Evolutionary conservation across 2,113 vertebrate species (phyloP), one percentile per base, ranked within the genome.

Genomic region (Cyprinodon variegatus): DNA sequence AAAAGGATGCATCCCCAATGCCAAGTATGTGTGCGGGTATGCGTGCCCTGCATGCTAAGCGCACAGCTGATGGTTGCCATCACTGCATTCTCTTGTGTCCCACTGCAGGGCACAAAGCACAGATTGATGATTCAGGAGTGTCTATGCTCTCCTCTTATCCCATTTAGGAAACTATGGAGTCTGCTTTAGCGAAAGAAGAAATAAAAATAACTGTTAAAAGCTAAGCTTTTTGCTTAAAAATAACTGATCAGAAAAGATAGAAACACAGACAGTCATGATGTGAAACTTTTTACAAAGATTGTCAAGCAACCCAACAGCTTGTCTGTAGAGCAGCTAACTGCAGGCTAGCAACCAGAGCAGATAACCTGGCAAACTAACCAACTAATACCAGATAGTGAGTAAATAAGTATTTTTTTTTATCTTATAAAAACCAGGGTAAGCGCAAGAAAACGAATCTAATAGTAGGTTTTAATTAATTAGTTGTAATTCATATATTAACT

Each of bases 21-120:
- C 87, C 72, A 86, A 87, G 85, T 77, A 83, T 74, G 86, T 74
- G 71, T 73, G 85, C 72, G 71, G 3, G 76, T 73, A 78, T 85
- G 90, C 88, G 88, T 91, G 92, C 40, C 77, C 72, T 88, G 93
- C 91, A 93, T 93, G 70, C 84, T 89, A 94, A 94, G 83, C 82
- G 85, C 89, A 92, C 90, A 92, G 92, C 90, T 88, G 90, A 93
- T 93, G 87, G 75, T 69, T 76, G 79, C 87, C 80, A 83, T 90
- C 90, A 91, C 90, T 91, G 88, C 90, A 86, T 89, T 68, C 89
- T 86, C 86, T 91, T 90, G 88, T 91, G 82, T 79, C 81, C 61
- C 71, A 57, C 67, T 38, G 74, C 75, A 29, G 86, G 80, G 90
- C 83, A 93, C 92, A 94, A 93, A 93, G 92, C 85, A 70, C 87